Evolutionary conservation across 2,888 invertebrate species (phyloP), one percentile per base, ranked within the genome.

Genomic region (Macrosoma leucophasiata): DNA sequence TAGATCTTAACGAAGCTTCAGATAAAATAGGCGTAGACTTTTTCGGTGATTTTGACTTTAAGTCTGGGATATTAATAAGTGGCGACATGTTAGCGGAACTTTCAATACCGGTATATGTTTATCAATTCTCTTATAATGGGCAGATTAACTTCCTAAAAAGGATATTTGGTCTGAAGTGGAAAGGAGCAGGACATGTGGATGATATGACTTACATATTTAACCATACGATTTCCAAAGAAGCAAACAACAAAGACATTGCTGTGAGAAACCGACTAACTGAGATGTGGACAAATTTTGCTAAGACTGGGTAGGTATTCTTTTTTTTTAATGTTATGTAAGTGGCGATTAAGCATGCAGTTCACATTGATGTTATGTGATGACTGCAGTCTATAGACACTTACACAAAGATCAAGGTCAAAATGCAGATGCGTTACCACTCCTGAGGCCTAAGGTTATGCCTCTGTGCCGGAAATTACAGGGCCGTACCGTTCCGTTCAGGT

Each of bases 221-320:
- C 10, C 33, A 41, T 5, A 19, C 28, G n/a, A 3, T 36, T n/a
- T 29, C 41, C 1, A 37, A 44, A 15, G 24, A 27, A 7, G 47
- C 39, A 7, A 39, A 48, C 8, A 45, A 46, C 7, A 43, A 46
- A 13, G 42, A 52, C 20, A 52, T 58, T 27, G 38, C 41, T 21
- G 21, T 52, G 19, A 41, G 39, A 21, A 34, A 40, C 2, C 48
- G 50, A 33, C 42, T 71, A 18, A 54, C 58, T 1, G 62, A 52
- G 28, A 51, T 76, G 57, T 72, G 69, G 66, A 67, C 72, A 1
- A 45, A 48, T 34, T 55, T 74, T 38, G 69, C 67, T 2, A 76
- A 69, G 53, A 55, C 54, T 21, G 50, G 66, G 76, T 74, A 55
- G 43, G 54, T 47, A 23, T 4, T n/a, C n/a, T n/a, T n/a, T n/a